Evolutionary conservation across 1,140 invertebrate species (phyloP).

Genomic region (Homarus americanus): DNA sequence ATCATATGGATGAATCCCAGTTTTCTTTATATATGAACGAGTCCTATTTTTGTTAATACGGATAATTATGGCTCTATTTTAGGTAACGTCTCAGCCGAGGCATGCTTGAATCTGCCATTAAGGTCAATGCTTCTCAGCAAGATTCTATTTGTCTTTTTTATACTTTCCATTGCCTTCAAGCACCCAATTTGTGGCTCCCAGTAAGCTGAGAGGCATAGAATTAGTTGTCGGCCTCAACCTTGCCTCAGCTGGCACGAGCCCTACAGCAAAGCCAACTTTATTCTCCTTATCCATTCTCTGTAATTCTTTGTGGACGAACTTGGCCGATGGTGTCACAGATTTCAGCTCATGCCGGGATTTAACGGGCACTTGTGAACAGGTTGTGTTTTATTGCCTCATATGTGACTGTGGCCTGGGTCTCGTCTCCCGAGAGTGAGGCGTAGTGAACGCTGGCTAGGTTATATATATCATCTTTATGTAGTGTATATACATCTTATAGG

Average conservation of each 20-base stretch:
- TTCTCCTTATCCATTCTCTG: conserved; percentile 39
- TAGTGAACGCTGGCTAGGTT: conserved; percentile 62
- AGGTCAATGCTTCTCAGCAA: conserved; percentile 28
- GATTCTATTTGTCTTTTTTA: not conserved
- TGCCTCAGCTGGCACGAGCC: conserved; percentile 51
- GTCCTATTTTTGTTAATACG: conserved; percentile 60
- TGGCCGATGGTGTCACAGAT: conserved; percentile 70
- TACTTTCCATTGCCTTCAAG: not conserved
- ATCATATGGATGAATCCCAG: conserved; percentile 45
- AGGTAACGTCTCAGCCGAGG: conserved; percentile 56
- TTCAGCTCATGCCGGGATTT: conserved; percentile 64
- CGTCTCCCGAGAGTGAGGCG: conserved; percentile 49
- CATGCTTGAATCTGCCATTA: conserved; percentile 43
- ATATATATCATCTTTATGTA: conserved; percentile 67
- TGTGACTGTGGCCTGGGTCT: conserved; percentile 67
- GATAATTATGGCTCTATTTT: conserved; percentile 52
- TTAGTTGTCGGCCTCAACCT: conserved; percentile 8
- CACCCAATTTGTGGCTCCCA: not conserved
- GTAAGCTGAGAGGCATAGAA: conserved; percentile 22
- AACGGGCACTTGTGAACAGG: conserved; percentile 57
- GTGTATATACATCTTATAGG: conserved; percentile 70
- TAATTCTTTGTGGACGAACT: conserved; percentile 56
- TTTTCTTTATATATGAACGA: conserved; percentile 61
- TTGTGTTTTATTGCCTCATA: conserved; percentile 61
- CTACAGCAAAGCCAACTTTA: conserved; percentile 58